Evolutionary conservation across 2,113 vertebrate genomes (phyloP), one percentile per base, ranked within the genome.

Genomic region (Andinoacara biseriatus): DNA sequence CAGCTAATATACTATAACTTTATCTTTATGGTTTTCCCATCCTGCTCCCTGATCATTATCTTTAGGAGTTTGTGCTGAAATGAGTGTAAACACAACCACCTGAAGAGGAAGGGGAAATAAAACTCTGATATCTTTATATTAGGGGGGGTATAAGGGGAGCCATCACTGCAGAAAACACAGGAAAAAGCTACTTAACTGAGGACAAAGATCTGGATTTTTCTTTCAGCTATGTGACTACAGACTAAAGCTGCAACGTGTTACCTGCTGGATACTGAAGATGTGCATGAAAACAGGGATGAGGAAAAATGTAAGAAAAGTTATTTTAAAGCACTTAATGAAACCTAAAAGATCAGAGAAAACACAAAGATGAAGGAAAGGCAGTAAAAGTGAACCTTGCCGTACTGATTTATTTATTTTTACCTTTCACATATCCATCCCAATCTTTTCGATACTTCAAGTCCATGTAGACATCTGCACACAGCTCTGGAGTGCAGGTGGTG

Each of bases 381-480:
- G 63, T 58, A 13, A 60, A 8, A 1, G 22, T 1, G 9, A 77
- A 65, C 15, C 10, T 56, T 9, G 8, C 10, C 14, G 72, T 24
- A 5, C n/a, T 56, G 13, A 1, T 56, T 29, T 20, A 11, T 22
- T 33, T 7, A 7, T 67, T 13, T 74, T 92, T 85, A 99, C 97
- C 97, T 97, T 97, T 96, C 58, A 97, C 96, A 65, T 97, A 97
- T 22, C 86, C 69, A 83, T 99, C 98, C 98, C 98, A 99, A 2
- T 95, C 69, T 83, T 96, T 97, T 58, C 98, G 96, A 88, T 97
- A 99, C 17, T 81, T 77, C 91, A 99, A 83, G 90, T 99, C 98
- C 98, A 98, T 97, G 90, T 98, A 99, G 76, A 99, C 96, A 5
- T 98, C 96, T 2, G 81, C 95, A 17, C 96, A 97, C 20, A 96